Base-by-base conservation (phyloP, 1,140 invertebrate species). In the Harlomillsia oculata region DNA sequence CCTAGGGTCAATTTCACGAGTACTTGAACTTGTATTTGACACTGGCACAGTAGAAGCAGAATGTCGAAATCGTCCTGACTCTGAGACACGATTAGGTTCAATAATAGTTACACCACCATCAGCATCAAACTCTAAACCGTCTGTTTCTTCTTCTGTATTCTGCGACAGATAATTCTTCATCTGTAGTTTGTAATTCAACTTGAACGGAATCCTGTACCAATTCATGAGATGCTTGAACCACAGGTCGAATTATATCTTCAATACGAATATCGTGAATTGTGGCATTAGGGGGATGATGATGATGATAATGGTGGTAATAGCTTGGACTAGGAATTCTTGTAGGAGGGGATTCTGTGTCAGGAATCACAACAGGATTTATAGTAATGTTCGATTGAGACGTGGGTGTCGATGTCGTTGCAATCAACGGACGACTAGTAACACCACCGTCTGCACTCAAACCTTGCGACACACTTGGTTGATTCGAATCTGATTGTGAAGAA, bases 151-250 rank as follows among this genome's bases (percentile, higher is more conserved):
- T 13, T 26, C 39, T 9, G 43, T 39, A n/a, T 30, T 37, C 44
- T 1, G 32, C 20, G 3, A 36, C 14, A n/a, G 29, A 28, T 26
- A 37, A 30, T 16, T 39, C 53, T 5, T 39, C 44, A 18, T 56
- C 43, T 14, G 23, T n/a, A n/a, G n/a, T 26, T 26, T 49, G 30
- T 8, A 54, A 40, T 54, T 54, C 52, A 36, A 54, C 52, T 34
- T 34, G 40, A 4, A 25, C 43, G 9, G 28, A 20, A 45, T 45
- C 43, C 20, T 25, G 20, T 6, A 25, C 28, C 14, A 9, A 25
- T 28, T 45, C 20, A 25, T 37, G 20, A 26, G 51, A n/a, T n/a
- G n/a, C n/a, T n/a, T n/a, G n/a, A n/a, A n/a, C n/a, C n/a, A n/a
- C n/a, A n/a, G n/a, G n/a, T n/a, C n/a, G n/a, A n/a, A n/a, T n/a